Base-by-base conservation (phyloP, 2,113 vertebrate species). In the Oryzias woworae region DNA sequence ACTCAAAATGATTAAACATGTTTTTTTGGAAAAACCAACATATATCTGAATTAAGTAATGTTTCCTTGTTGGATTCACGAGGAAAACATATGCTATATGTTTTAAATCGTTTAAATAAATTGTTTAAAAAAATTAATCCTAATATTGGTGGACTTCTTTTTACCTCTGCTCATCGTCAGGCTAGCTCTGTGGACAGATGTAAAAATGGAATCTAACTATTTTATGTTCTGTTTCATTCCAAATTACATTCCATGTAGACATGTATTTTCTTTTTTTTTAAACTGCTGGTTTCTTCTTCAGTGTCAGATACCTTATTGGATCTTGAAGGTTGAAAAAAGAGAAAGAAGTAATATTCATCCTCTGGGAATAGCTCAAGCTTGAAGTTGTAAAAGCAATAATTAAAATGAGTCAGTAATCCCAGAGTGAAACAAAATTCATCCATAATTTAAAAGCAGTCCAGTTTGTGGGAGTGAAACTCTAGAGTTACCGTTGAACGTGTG, bases 391-490 rank as follows among this genome's bases (percentile, higher is more conserved):
- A 69, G 24, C 75, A 76, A 78, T 77, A 66, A 78, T 73, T 75
- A 71, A 71, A 70, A 43, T 43, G 52, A 73, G 58, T 56, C 69
- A 71, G 66, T 42, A 70, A 53, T 75, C 66, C 70, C n/a, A 60
- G 63, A 58, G 66, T 51, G 55, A 70, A 64, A 57, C 59, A 60
- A 71, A 75, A 75, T 63, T 66, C 69, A 85, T 81, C 58, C 70
- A 83, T 84, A 77, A 84, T 86, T 86, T 77, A 84, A 76, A 75
- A 46, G 24, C 62, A 61, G 50, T 73, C 53, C 41, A 57, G 53
- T 45, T 65, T 55, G 72, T 84, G 76, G 81, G 81, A 68, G 78
- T 63, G 50, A 42, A 65, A 61, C 64, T 77, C 71, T 43, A 69
- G 68, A 78, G 63, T 55, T 68, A 45, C 77, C 63, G 65, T 75